Evolutionary conservation across 2,888 invertebrate genomes (phyloP).

Genomic region (Scrobipalpa costella): DNA sequence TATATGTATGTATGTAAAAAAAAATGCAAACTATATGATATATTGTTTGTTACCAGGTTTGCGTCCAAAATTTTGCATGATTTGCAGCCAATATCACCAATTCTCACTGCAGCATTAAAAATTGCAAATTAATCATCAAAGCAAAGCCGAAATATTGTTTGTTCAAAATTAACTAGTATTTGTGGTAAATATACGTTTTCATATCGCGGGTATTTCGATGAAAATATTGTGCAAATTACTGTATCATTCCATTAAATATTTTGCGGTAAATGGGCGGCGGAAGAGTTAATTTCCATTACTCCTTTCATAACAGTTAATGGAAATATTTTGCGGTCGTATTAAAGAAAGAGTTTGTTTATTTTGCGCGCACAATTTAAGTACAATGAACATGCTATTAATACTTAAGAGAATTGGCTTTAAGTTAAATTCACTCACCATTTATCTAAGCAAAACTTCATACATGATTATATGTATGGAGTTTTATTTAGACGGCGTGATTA

Average conservation of each 20-base stretch:
- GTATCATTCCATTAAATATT: neutral
- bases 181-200: neutral
- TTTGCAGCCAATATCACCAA: neutral
- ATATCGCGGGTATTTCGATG: neutral
- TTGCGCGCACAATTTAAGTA: neutral
- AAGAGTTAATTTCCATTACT: constrained; percentile 8
- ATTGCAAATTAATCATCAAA: neutral
- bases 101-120: neutral
- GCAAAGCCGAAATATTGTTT: neutral
- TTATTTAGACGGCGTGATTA: too few species aligned
- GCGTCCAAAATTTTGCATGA: too few species aligned
- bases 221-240: neutral
- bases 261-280: neutral
- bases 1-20: too few species aligned
- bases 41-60: too few species aligned
- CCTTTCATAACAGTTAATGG: neutral
- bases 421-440: too few species aligned
- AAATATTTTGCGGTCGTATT: constrained; percentile 1
- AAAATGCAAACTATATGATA: too few species aligned
- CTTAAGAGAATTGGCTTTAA: too few species aligned
- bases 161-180: neutral
- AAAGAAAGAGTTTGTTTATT: neutral
- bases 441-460: too few species aligned
- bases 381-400: neutral
- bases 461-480: too few species aligned